Evolutionary conservation across 2,113 vertebrate genomes (phyloP), one percentile per base, ranked within the genome.

Genomic region (Pontoporia blainvillei): DNA sequence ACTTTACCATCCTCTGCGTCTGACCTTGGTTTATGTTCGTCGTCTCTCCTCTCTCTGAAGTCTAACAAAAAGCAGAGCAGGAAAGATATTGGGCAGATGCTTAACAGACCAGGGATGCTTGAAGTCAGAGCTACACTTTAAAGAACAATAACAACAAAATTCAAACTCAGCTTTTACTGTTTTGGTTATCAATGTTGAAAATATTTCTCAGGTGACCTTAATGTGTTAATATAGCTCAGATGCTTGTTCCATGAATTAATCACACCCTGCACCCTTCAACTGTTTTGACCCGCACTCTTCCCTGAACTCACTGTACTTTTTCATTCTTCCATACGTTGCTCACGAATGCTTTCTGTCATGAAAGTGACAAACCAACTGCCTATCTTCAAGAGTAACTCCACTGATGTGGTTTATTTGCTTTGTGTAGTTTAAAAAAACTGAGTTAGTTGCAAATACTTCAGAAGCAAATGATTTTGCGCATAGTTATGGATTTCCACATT

Each of bases 31-130:
- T 97, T 93, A 91, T 10, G 25, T 57, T 94, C 39, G 0, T 96
- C 44, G 0, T 66, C 61, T 73, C 46, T 29, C 29, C 9, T 87
- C 69, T 95, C 91, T 95, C 92, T 95, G 82, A 96, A 96, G 95
- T 90, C 49, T 96, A 96, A 97, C 44, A 89, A 96, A 94, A 97
- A 95, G 67, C 94, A 98, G 94, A 97, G 29, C 71, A 82, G 81
- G 6, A 4, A 73, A n/a, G 91, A 94, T 39, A 66, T 2, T 5
- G 2, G 23, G 9, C 92, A 95, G 76, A 86, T 96, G 81, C 92
- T 67, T 29, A 57, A 64, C 82, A 97, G 91, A 84, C 39, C 10
- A 66, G 62, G 31, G n/a, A n/a, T 0, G 0, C 44, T 81, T 49
- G 39, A 57, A 34, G 17, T 14, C 46, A 59, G 34, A 67, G 78